Conservation (phyloP, 2,113 vertebrate genomes). For the Epinephelus cyanopodus region DNA sequence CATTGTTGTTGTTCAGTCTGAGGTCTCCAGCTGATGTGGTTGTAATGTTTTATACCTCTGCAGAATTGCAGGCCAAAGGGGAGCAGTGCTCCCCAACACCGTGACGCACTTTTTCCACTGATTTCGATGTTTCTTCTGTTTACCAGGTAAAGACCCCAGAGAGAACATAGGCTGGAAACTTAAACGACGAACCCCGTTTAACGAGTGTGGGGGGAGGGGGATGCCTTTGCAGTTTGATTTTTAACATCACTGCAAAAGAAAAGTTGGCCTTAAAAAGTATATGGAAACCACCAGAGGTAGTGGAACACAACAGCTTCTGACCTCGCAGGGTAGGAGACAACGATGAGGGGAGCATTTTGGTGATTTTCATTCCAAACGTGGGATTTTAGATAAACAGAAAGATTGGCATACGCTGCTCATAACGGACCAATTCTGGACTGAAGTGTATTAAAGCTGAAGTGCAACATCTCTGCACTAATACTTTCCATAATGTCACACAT, state of each 20-base stretch:
- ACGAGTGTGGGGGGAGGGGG: slow-evolving; percentile 31
- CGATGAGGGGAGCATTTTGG: neutral
- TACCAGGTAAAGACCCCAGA: slow-evolving; percentile 76
- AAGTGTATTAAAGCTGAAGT: slow-evolving; percentile 51
- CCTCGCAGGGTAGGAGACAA: slow-evolving; percentile 22
- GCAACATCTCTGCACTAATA: slow-evolving; percentile 45
- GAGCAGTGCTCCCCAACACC: slow-evolving; percentile 35
- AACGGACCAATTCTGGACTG: slow-evolving; percentile 2
- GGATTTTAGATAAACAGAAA: slow-evolving; percentile 49
- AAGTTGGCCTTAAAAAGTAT: slow-evolving; percentile 30
- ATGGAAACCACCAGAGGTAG: slow-evolving; percentile 49
- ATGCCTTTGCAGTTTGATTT: slow-evolving; percentile 60
- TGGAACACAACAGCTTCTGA: slow-evolving; percentile 57
- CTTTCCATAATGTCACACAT: slow-evolving; percentile 68
- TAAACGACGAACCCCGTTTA: slow-evolving; percentile 66
- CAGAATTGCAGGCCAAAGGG: slow-evolving; percentile 27
- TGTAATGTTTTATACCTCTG: slow-evolving; percentile 60
- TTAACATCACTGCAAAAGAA: slow-evolving; percentile 38
- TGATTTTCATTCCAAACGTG: slow-evolving; percentile 24
- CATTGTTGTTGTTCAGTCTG: slow-evolving; percentile 33
- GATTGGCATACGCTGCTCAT: slow-evolving; percentile 22
- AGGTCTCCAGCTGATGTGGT: slow-evolving; percentile 54
- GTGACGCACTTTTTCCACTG: slow-evolving; percentile 79
- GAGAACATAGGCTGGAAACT: slow-evolving; percentile 78
- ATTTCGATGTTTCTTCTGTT: slow-evolving; percentile 78